These are phyloP conservation scores for Scytalopus superciliaris DNA, from an alignment of 2,113 vertebrate genomes.

Conservation along the genomic window DNA sequence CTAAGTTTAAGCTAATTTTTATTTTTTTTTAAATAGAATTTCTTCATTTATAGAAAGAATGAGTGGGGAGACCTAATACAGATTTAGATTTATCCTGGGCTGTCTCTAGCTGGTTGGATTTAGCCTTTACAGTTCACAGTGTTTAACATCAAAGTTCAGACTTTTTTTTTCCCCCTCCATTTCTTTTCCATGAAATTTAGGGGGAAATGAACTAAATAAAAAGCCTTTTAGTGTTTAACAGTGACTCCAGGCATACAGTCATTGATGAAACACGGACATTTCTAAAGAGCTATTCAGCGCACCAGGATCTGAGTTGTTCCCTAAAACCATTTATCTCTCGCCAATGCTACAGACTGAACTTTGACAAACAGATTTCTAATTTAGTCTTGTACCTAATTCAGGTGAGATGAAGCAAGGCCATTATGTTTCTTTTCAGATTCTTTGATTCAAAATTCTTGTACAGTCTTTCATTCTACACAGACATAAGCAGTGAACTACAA, in stretches of 20 bases:
- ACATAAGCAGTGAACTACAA: neutral
- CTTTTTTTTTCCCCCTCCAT: neutral
- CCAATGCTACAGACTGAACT: neutral
- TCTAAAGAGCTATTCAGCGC: neutral
- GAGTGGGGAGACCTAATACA: neutral
- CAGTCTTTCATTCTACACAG: neutral
- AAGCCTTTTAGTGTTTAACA: neutral
- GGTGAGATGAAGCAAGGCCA: neutral
- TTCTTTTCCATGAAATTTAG: neutral
- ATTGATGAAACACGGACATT: neutral
- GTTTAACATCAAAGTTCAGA: slow-evolving; percentile 9
- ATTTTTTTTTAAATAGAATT: neutral
- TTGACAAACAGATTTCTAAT: neutral
- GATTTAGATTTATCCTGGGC: neutral
- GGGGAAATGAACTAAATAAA: neutral
- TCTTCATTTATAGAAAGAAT: neutral
- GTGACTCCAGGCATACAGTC: neutral
- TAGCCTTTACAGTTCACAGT: slow-evolving; percentile 12
- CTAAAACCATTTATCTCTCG: neutral
- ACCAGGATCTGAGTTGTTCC: neutral
- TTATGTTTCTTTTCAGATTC: neutral
- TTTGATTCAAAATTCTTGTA: neutral
- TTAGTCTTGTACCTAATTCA: neutral
- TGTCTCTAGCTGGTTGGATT: neutral
- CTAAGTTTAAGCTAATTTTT: neutral